A percentile compares a stretch with the other conserved stretches of the same genome.
phyloP scores from a whole-genome alignment of 2,888 invertebrate genomes.

The Idaea straminata region DNA sequence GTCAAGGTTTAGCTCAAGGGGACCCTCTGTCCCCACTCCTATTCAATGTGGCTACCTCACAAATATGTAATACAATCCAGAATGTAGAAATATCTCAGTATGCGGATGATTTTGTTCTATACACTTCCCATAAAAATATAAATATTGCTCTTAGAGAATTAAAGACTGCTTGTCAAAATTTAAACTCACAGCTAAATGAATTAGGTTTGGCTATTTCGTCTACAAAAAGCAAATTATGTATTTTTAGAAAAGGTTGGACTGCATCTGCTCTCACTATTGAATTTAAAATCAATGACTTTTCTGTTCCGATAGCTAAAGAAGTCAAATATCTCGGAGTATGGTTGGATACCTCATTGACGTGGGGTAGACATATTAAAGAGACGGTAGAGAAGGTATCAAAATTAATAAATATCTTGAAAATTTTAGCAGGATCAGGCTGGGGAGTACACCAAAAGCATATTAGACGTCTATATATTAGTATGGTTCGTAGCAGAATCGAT shows the following conservation, averaged over 20 bases:
- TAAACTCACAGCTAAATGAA: too few relatives aligned
- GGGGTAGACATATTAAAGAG: conserved; percentile 34
- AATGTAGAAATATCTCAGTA: conserved; percentile 24
- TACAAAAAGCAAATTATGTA: too few relatives aligned
- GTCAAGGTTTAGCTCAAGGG: conserved; percentile 28
- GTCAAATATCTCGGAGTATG: conserved; percentile 31
- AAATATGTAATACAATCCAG: conserved; percentile 9
- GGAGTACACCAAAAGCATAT: conserved; percentile 33
- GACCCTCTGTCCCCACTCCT: conserved; percentile 31
- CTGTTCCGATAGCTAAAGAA: not conserved
- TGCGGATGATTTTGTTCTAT: conserved; percentile 32
- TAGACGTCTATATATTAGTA: conserved; percentile 25
- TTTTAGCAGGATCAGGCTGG: conserved; percentile 29
- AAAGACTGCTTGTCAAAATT: too few relatives aligned
- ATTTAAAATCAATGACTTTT: not conserved
- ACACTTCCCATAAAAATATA: conserved; percentile 1
- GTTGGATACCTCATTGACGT: conserved; percentile 29
- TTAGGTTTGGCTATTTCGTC: too few relatives aligned
- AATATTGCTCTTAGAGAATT: too few relatives aligned
- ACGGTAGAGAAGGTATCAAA: conserved; percentile 19
- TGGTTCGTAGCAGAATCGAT: conserved; percentile 29
- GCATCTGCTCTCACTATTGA: not conserved
- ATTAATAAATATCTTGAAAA: conserved; percentile 30
- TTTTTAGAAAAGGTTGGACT: too few relatives aligned
- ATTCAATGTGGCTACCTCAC: conserved; percentile 27